Evolutionary conservation across 2,797 vertebrate species (phyloP).

Genomic region (Pantherophis alleghaniensis): DNA sequence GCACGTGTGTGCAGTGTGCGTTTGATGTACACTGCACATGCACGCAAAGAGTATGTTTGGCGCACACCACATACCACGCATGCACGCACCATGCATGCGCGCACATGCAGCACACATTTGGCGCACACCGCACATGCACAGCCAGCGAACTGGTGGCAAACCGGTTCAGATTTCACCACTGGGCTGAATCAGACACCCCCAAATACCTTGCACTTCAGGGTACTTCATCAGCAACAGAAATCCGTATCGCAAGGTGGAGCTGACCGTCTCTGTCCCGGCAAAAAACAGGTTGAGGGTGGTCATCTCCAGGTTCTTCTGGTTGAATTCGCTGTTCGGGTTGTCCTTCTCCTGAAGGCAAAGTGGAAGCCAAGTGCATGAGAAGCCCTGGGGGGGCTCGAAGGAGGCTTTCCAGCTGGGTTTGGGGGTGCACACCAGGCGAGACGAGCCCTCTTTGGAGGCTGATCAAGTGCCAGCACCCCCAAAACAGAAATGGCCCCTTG

Average conservation of each 20-base stretch:
- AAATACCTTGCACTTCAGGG: conserved; percentile 30
- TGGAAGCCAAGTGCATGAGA: background rate
- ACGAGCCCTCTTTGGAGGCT: rapidly evolving
- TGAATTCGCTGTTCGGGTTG: conserved; percentile 38
- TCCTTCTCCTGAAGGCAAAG: conserved; percentile 16
- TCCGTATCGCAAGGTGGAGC: conserved; percentile 42
- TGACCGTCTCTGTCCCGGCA: conserved; percentile 32
- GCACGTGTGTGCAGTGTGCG: too few species aligned
- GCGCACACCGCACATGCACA: too few species aligned
- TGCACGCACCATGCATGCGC: too few species aligned
- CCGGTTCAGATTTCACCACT: too few species aligned
- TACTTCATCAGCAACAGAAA: conserved; percentile 52
- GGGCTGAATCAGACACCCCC: rapidly evolving
- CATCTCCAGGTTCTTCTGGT: conserved; percentile 38
- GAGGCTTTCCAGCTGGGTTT: background rate
- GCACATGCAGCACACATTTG: too few species aligned
- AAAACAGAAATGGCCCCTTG: too few species aligned
- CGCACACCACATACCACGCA: too few species aligned
- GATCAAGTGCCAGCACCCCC: background rate
- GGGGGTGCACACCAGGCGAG: background rate
- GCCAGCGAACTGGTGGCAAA: too few species aligned
- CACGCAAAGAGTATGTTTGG: too few species aligned
- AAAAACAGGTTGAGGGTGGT: conserved; percentile 40
- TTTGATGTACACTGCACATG: too few species aligned
- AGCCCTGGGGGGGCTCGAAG: too few species aligned